Percentiles rank a stretch among this genome's conserved stretches.
Conservation (phyloP, 1,140 invertebrate genomes). For the Doryteuthis pealeii region DNA sequence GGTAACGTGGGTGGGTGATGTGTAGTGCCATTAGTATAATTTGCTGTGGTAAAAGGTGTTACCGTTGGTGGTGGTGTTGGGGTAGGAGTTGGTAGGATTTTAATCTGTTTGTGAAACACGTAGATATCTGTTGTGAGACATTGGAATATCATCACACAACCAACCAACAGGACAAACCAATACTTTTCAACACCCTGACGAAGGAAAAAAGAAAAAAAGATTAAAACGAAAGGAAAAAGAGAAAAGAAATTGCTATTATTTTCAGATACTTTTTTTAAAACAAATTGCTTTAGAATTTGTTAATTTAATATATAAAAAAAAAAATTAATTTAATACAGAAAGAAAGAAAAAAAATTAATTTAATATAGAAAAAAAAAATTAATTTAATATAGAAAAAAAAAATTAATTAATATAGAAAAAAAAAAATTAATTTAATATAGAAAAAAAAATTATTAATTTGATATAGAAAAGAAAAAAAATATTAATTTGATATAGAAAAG, state of each 20-base stretch:
- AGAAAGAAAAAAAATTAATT: neutral
- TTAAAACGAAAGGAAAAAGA: constrained; percentile 3
- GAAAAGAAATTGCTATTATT: neutral
- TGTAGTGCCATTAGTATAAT: neutral
- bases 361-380: neutral
- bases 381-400: neutral
- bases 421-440: no score
- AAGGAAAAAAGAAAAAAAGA: constrained; percentile 18
- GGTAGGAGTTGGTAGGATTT: neutral
- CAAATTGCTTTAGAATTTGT: neutral
- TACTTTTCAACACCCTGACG: constrained; percentile 49
- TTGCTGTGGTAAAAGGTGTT: neutral
- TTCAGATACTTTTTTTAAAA: neutral
- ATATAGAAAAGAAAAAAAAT: no score
- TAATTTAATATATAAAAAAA: neutral
- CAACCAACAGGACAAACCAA: constrained; percentile 50
- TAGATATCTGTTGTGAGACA: constrained; percentile 50
- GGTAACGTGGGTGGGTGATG: neutral
- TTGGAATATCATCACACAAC: constrained; percentile 47
- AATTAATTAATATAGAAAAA: neutral
- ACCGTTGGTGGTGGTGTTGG: neutral
- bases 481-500: no score
- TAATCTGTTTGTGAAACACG: constrained; percentile 32
- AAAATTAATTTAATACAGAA: neutral
- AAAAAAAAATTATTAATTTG: no score